Percentiles rank a stretch among this genome's conserved stretches.
These are phyloP conservation scores for Hippopotamus amphibius DNA, from an alignment of 2,113 vertebrate species.

Conservation along the genomic window DNA sequence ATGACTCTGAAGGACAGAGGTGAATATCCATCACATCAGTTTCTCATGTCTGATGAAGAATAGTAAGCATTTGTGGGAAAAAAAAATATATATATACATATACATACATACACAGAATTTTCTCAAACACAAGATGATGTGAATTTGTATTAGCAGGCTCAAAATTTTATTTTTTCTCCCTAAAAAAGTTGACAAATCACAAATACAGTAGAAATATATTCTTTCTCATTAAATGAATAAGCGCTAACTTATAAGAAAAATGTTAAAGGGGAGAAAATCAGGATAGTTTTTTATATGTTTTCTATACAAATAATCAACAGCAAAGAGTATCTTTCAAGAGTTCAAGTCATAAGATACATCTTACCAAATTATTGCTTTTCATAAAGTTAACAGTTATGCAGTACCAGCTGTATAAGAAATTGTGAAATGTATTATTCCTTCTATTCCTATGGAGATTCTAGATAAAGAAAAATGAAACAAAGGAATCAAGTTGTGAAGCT, in stretches of 20 bases:
- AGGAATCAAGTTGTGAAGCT: background rate
- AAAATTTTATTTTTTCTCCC: background rate
- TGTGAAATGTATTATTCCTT: background rate
- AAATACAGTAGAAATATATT: background rate
- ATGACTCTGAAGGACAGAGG: background rate
- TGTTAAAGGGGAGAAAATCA: background rate
- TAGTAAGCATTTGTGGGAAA: background rate
- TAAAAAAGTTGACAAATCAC: background rate
- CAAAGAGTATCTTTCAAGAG: background rate
- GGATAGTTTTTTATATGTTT: background rate
- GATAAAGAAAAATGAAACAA: background rate
- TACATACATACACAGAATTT: background rate
- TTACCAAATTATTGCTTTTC: background rate
- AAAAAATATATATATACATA: background rate
- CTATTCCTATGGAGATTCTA: background rate
- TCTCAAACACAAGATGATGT: background rate
- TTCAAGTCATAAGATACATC: background rate
- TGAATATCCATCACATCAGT: background rate
- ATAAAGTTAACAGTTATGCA: background rate
- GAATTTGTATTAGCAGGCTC: background rate
- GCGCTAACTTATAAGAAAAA: background rate
- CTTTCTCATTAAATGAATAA: background rate
- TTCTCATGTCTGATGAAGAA: background rate
- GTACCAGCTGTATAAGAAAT: background rate
- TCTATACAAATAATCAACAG: background rate